Conservation (phyloP, 2,888 invertebrate species). For the Brenthis ino region DNA sequence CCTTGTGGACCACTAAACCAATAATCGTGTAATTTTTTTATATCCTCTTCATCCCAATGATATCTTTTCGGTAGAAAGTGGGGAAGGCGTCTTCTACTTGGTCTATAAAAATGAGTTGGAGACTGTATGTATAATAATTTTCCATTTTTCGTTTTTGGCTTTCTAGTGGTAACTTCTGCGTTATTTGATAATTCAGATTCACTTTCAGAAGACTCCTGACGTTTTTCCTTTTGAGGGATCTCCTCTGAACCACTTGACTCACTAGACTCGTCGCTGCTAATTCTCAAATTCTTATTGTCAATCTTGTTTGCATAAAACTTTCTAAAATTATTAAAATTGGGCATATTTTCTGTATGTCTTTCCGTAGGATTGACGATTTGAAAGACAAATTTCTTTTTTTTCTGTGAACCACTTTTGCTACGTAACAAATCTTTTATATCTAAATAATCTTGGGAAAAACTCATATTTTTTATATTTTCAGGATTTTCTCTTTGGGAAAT, state of each 20-base stretch:
- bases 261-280: constrained; percentile 18
- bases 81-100: constrained; percentile 46
- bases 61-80: constrained; percentile 62
- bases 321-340: neutral
- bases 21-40: constrained; percentile 52
- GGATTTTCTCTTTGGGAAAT: neutral
- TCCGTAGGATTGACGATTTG: neutral
- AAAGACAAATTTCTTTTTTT: constrained; percentile 1
- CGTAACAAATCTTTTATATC: constrained; percentile 40
- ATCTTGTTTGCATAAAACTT: neutral
- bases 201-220: neutral
- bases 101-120: constrained; percentile 33
- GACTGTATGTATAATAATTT: constrained; percentile 42
- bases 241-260: constrained; percentile 23
- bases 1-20: constrained; percentile 64
- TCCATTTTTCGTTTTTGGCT: neutral
- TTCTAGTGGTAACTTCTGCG: neutral
- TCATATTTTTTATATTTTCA: neutral
- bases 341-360: too few relatives aligned
- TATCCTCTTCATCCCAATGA: constrained; percentile 54
- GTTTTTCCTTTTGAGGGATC: neutral
- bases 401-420: neutral
- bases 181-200: neutral
- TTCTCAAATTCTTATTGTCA: constrained; percentile 29
- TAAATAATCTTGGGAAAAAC: constrained; percentile 40